These are phyloP conservation scores for Aldrovandia affinis DNA, from an alignment of 2,797 vertebrate species.

Conservation along the genomic window DNA sequence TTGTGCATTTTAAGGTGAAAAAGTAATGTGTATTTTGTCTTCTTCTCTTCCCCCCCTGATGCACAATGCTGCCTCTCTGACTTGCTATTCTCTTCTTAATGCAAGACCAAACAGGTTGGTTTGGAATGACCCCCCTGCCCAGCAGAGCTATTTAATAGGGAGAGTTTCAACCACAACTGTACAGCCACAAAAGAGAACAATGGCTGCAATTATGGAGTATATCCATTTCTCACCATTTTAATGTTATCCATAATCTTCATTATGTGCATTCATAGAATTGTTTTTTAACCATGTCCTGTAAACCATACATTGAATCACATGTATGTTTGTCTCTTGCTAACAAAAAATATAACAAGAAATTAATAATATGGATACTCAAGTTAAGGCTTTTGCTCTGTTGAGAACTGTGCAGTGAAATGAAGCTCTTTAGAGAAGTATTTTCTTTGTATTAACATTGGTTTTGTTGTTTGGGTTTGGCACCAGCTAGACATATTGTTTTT, in stretches of 20 bases:
- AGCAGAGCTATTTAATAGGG: constrained; percentile 15
- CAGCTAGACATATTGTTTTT: background rate
- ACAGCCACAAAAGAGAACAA: background rate
- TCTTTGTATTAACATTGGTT: background rate
- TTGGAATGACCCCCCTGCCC: constrained; percentile 45
- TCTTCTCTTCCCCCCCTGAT: constrained; percentile 72
- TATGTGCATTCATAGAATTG: constrained; percentile 24
- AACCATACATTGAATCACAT: constrained; percentile 17
- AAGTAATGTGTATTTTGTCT: constrained; percentile 73
- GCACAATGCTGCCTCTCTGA: constrained; percentile 78
- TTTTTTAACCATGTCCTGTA: background rate
- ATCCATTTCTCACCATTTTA: constrained; percentile 29
- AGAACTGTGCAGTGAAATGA: background rate
- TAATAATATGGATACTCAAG: background rate
- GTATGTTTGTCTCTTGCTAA: background rate
- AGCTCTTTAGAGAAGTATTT: background rate
- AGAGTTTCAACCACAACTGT: constrained; percentile 34
- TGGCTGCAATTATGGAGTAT: constrained; percentile 15
- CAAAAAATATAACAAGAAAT: background rate
- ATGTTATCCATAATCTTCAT: constrained; percentile 31
- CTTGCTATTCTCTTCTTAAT: constrained; percentile 82
- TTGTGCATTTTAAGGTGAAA: constrained; percentile 53
- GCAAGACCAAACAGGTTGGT: constrained; percentile 95
- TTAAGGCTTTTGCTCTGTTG: background rate
- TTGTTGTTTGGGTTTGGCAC: background rate